Evolutionary conservation across 1,140 invertebrate species (phyloP), one percentile per base, ranked within the genome.

Genomic region (Littorina saxatilis): DNA sequence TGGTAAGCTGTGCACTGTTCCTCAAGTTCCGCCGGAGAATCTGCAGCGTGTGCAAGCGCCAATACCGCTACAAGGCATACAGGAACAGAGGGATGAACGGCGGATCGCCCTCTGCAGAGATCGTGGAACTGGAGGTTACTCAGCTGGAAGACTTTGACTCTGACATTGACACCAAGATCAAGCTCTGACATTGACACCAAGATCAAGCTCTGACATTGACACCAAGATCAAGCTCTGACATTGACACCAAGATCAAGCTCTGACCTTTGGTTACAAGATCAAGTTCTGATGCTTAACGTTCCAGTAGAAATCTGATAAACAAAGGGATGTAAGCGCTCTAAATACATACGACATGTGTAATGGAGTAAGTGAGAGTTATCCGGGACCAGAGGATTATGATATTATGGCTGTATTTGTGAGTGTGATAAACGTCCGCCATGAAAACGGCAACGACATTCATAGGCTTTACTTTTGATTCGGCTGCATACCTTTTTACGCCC

Each of bases 61-160:
- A 78, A 39, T 78, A 78, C 76, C 76, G 76, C 0, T 78, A 78
- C 76, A 37, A 35, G n/a, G 58, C 76, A 4, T 39, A 78, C 76
- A 11, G 55, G n/a, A 63, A 37, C 35, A 2, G 29, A 15, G 55
- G 35, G 32, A 7, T 78, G 37, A 78, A 78, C 23, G 76, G 76
- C 2, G 20, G 9, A 23, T 78, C 76, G 20, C 55, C 58, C 23
- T 11, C 55, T 17, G 37, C 20, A 2, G 55, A 78, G 13, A 63
- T 61, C 39, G 58, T 78, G 52, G 76, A 63, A 15, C 55, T 78
- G 76, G 76, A 78, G 76, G 43, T 17, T n/a, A 78, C 76, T 13
- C 55, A 78, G 58, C 39, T 78, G 52, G 76, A 78, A n/a, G 76
- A 78, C 55, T 61, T 78, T 35, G 76, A 78, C 40, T 78, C 76